These are phyloP conservation scores for Abscondita cerata DNA, from an alignment of 2,888 invertebrate species.

Conservation along the genomic window DNA sequence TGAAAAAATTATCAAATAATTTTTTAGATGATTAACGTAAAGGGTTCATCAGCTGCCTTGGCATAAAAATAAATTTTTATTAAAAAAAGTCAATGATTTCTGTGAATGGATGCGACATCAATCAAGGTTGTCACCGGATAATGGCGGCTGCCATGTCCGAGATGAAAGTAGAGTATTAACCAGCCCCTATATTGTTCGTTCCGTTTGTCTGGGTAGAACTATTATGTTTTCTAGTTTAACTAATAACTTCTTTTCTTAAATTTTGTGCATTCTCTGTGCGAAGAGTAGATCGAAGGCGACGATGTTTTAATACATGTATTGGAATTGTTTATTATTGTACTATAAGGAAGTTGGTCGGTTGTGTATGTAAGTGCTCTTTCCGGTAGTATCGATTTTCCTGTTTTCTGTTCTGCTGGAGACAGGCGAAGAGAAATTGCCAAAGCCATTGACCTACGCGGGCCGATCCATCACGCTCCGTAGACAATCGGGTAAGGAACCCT, in stretches of 20 bases:
- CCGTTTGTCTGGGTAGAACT: not conserved
- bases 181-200: slow-evolving; percentile 26
- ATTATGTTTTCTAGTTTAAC: not conserved
- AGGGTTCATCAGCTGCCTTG: slow-evolving; percentile 20
- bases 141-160: slow-evolving; percentile 57
- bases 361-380: slow-evolving; percentile 44
- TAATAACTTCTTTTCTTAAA: not conserved
- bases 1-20: slow-evolving; percentile 10
- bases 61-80: slow-evolving; percentile 26
- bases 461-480: slow-evolving; percentile 60
- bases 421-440: slow-evolving; percentile 67
- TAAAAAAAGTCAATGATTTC: slow-evolving; percentile 29
- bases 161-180: slow-evolving; percentile 39
- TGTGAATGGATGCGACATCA: slow-evolving; percentile 55
- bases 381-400: slow-evolving; percentile 53
- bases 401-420: slow-evolving; percentile 60
- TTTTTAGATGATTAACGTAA: slow-evolving; percentile 19
- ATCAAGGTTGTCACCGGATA: slow-evolving; percentile 64
- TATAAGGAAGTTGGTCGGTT: slow-evolving; percentile 24
- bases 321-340: slow-evolving; percentile 9
- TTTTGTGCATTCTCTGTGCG: not conserved
- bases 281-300: not conserved
- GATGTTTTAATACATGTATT: not conserved
- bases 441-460: slow-evolving; percentile 68
- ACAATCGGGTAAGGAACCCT: slow-evolving; percentile 40